These are phyloP conservation scores for Myrmecobius fasciatus DNA, from an alignment of 2,113 vertebrate genomes.

Conservation along the genomic window DNA sequence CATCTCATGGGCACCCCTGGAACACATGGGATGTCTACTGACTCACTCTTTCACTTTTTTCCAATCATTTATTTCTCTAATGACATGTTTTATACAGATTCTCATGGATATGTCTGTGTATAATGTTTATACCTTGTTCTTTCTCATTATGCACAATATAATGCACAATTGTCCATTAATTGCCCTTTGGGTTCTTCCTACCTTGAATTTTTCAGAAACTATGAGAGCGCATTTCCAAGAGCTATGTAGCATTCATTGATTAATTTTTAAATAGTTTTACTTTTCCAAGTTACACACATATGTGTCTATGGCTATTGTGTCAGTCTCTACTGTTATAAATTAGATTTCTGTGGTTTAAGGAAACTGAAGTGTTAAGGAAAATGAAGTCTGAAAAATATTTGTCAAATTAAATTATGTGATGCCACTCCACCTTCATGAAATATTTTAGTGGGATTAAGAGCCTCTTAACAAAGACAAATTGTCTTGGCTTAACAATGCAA, in stretches of 20 bases:
- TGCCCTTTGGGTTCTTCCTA: background rate
- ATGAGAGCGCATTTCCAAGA: background rate
- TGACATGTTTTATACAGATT: too few relatives aligned
- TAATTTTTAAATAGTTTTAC: background rate
- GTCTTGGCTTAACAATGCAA: too few relatives aligned
- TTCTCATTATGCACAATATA: too few relatives aligned
- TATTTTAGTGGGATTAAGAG: background rate
- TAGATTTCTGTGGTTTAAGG: background rate
- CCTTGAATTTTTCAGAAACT: background rate
- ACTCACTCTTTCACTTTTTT: too few relatives aligned
- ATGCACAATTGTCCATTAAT: too few relatives aligned
- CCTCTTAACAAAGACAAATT: conserved; percentile 30
- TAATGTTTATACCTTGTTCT: too few relatives aligned
- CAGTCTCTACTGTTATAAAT: conserved; percentile 6
- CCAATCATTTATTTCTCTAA: too few relatives aligned
- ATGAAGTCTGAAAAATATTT: conserved; percentile 32
- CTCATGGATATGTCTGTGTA: too few relatives aligned
- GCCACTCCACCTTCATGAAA: conserved; percentile 39
- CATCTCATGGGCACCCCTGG: background rate
- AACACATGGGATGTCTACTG: too few relatives aligned
- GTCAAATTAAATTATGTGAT: background rate
- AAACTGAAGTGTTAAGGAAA: too few relatives aligned
- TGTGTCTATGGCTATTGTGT: background rate
- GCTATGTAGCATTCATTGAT: background rate
- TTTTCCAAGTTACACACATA: background rate